These are phyloP conservation scores for Anolis sagrei DNA, from an alignment of 2,113 vertebrate genomes.

Conservation along the genomic window DNA sequence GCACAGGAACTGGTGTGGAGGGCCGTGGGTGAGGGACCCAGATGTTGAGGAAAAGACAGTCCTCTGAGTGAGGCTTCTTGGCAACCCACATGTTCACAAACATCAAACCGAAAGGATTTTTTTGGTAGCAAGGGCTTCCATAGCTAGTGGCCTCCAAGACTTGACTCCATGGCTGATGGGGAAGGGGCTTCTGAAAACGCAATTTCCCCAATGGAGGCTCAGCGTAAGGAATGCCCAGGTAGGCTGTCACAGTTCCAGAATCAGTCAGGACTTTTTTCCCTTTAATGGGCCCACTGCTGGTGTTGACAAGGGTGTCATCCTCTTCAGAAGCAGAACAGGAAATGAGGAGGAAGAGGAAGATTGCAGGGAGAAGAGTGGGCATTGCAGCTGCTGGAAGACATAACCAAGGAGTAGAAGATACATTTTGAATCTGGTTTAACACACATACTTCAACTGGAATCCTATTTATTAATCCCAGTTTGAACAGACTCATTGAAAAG, in stretches of 20 bases:
- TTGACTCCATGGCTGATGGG: constrained; percentile 46
- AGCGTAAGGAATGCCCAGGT: constrained; percentile 54
- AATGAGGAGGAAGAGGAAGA: background rate
- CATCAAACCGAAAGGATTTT: constrained; percentile 42
- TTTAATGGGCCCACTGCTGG: constrained; percentile 68
- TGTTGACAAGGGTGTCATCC: constrained; percentile 67
- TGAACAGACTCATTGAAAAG: too few relatives aligned
- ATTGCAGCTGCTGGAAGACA: background rate
- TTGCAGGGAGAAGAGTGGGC: background rate
- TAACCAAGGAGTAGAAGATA: too few relatives aligned
- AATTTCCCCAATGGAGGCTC: constrained; percentile 36
- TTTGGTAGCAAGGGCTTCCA: constrained; percentile 29
- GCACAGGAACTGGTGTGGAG: constrained; percentile 57
- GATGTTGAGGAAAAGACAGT: constrained; percentile 77
- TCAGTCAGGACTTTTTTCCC: constrained; percentile 63
- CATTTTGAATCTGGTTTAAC: too few relatives aligned
- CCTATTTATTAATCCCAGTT: too few relatives aligned
- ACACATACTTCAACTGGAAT: too few relatives aligned
- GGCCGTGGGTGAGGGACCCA: constrained; percentile 72
- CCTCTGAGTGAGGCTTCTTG: constrained; percentile 76
- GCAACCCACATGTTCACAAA: constrained; percentile 75
- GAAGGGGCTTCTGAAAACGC: constrained; percentile 48
- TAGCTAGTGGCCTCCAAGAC: constrained; percentile 33
- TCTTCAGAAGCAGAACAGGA: background rate
- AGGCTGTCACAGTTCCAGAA: constrained; percentile 39